Evolutionary conservation across 64 coral and sea anemone species (phyloP), one percentile per base, ranked within the genome.

Genomic region (Dendrophyllia cribrosa): DNA sequence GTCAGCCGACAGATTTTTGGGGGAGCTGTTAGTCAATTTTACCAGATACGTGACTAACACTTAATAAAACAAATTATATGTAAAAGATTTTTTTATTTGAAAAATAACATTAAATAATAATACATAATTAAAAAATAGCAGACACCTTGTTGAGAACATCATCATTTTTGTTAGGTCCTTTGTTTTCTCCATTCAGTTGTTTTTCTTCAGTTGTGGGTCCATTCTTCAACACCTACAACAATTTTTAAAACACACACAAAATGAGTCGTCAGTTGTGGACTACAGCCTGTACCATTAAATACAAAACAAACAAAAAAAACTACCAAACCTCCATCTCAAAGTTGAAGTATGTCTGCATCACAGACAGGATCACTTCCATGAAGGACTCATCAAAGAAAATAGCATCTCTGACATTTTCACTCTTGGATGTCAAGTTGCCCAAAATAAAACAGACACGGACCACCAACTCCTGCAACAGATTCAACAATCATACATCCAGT

Each of bases 351-450:
- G 88, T 78, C 83, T 93, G 91, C 88, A 96, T 91, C 8, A 99
- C 86, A 70, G 91, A 90, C 6, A 99, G 70, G 15, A 99, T 58
- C 10, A 71, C 90, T 22, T 77, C 85, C 84, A 96, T 88, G 52
- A 91, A 92, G 17, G 83, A 75, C 23, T 88, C 76, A 24, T 85
- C 91, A 60, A 87, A 90, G 75, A 91, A 99, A 53, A 99, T 56
- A 3, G 93, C 75, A 58, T 73, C 58, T 48, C 97, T 81, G 34
- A 92, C 94, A 61, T 89, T 92, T 17, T 96, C 97, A 51, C 78
- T 99, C 77, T 99, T 99, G 51, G 97, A 85, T 15, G 97, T 96
- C 6, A 99, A 92, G n/a, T 99, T 99, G 5, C 97, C 97, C 77
- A 99, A 70, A 67, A 99, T 99, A 34, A 99, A 99, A 24, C 91